Evolutionary conservation across 2,888 invertebrate genomes (phyloP).

Genomic region (Leptogaster cylindrica): DNA sequence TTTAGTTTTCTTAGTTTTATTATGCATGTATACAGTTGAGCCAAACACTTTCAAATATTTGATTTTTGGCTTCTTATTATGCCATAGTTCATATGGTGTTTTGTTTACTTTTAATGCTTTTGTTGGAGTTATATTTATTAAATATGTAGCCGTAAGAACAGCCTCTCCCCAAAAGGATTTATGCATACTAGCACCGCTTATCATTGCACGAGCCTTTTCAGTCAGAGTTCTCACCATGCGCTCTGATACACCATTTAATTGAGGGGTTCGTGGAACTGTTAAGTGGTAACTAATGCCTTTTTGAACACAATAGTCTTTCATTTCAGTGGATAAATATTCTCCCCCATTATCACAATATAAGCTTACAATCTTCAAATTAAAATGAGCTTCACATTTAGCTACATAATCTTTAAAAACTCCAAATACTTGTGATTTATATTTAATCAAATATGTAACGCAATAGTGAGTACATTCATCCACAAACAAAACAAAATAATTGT

Average conservation of each 20-base stretch:
- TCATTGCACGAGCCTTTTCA: slow-evolving; percentile 55
- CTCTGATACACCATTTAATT: slow-evolving; percentile 57
- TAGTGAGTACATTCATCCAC: slow-evolving; percentile 56
- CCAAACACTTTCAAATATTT: slow-evolving; percentile 54
- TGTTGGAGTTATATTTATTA: slow-evolving; percentile 56
- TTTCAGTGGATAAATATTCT: slow-evolving; percentile 54
- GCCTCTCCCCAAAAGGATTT: slow-evolving; percentile 58
- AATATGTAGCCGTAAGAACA: slow-evolving; percentile 55
- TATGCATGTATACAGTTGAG: slow-evolving; percentile 53
- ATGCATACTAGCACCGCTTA: slow-evolving; percentile 52
- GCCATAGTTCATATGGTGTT: slow-evolving; percentile 58
- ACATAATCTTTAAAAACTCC: slow-evolving; percentile 49
- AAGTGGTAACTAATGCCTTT: slow-evolving; percentile 56
- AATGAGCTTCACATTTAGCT: slow-evolving; percentile 50
- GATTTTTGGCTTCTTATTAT: slow-evolving; percentile 54
- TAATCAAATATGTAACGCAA: slow-evolving; percentile 49
- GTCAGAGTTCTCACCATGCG: slow-evolving; percentile 56
- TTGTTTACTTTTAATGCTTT: slow-evolving; percentile 52
- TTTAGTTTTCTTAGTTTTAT: slow-evolving; percentile 52
- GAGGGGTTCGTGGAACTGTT: slow-evolving; percentile 57
- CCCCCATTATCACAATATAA: slow-evolving; percentile 54
- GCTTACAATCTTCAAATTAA: slow-evolving; percentile 52
- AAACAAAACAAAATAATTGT: slow-evolving; percentile 54
- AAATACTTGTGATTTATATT: slow-evolving; percentile 49
- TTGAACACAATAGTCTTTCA: slow-evolving; percentile 53